Evolutionary conservation across 37 sponge, comb jelly and placozoan genomes (phyloP), one percentile per base, ranked within the genome.

Genomic region (Halichondria panicea): DNA sequence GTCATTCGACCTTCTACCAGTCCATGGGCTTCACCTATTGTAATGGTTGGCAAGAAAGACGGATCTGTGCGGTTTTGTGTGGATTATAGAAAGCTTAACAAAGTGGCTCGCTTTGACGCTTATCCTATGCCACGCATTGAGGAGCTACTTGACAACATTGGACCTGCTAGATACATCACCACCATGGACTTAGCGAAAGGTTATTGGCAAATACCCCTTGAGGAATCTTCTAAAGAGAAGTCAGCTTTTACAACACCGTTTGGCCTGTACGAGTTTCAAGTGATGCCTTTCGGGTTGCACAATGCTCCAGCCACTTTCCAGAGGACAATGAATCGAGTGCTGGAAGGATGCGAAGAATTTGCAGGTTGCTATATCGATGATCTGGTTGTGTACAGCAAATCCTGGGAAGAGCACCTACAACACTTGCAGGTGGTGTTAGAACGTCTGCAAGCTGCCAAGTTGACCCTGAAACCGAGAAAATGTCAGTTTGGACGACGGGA

Each of bases 51-150:
- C 0, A 80, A 84, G 62, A 80, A 80, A 48, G 80, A 90, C 41
- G 81, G 81, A 2, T 43, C 30, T 0, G 11, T n/a, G n/a, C n/a
- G n/a, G n/a, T n/a, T n/a, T n/a, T n/a, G n/a, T n/a, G n/a, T n/a
- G n/a, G n/a, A n/a, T 81, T 84, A 81, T 72, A 24, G 85, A n/a
- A 68, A 57, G 65, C 68, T 90, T 52, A 84, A 90, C 65, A 52
- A 60, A 35, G 65, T 70, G 42, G 55, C 91, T 8, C 66, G 53
- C 24, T 74, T 70, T 34, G 86, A 90, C 59, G 76, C 86, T 55
- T 90, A 90, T 40, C 81, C 91, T 3, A 72, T 84, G 72, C 90
- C 90, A 0, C 42, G 67, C n/a, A 55, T 83, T 18, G 78, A 89
- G 33, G 75, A 89, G 43, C 21, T 82, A 15, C 15, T 83, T 43